Base-by-base conservation (phyloP, 2,113 vertebrate genomes). In the Siniperca knerii region DNA sequence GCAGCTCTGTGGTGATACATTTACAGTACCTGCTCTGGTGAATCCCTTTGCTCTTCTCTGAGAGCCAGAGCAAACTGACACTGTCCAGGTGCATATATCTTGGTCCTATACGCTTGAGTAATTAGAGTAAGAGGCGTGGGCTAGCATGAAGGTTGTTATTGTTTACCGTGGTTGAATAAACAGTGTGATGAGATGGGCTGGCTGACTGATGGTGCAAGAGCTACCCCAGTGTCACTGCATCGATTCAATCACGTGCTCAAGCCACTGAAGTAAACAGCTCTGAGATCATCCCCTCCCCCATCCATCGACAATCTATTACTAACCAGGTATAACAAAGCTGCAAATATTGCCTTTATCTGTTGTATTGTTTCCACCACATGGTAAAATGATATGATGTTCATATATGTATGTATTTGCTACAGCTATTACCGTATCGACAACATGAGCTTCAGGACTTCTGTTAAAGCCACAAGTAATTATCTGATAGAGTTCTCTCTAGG, bases 101-200 rank as follows among this genome's bases (percentile, higher is more conserved):
- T 18, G 15, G 40, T 52, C n/a, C 58, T 81, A 64, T 79, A 79
- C 70, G 83, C 82, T 66, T 57, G 76, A 86, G 84, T 82, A 86
- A 92, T 91, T 87, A 93, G 77, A 81, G 65, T 71, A 89, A 87
- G 86, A 78, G 76, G 77, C 68, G 40, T 29, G 18, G 74, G 79
- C 67, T 79, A 52, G 79, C 84, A 82, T 85, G 80, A 86, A 88
- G 90, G 87, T 88, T 86, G 87, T 91, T 91, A 86, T 91, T 93
- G 89, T 95, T 94, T 94, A 90, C 85, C 61, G 74, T 81, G 85
- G 89, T 75, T 90, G 92, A 91, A 90, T 93, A 93, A 93, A 91
- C 91, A 82, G 82, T 52, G 75, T 85, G 90, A 94, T 92, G 89
- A 94, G 89, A 93, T 82, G 80, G 88, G 83, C 81, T 33, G 91